Percentiles rank a stretch among this genome's conserved stretches.
Conservation (phyloP, 1,140 invertebrate species). For the Caenorhabditis remanei region DNA sequence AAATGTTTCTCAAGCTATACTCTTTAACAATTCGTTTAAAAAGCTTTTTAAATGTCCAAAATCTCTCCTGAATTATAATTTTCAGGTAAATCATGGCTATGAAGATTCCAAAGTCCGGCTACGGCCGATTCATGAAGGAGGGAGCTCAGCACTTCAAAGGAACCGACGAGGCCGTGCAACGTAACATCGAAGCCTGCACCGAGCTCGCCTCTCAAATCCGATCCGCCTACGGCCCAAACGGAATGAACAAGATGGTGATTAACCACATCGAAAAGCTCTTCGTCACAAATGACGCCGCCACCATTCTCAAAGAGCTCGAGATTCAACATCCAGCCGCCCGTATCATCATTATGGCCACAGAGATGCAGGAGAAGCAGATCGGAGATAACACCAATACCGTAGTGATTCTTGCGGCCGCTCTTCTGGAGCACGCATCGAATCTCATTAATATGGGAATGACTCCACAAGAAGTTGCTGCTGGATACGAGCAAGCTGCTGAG, state of each 20-base stretch:
- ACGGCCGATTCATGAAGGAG: slow-evolving; percentile 77
- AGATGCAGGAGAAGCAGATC: slow-evolving; percentile 97
- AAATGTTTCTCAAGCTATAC: too few species aligned
- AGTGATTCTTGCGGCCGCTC: slow-evolving; percentile 90
- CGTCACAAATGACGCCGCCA: slow-evolving; percentile 98
- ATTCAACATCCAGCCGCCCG: slow-evolving; percentile 99
- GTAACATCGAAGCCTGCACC: slow-evolving; percentile 96
- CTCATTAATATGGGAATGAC: slow-evolving; percentile 92
- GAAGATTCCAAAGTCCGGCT: slow-evolving; percentile 76
- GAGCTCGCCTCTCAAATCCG: slow-evolving; percentile 91
- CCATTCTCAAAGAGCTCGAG: slow-evolving; percentile 94
- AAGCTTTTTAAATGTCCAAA: not conserved
- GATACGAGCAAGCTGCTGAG: slow-evolving; percentile 90
- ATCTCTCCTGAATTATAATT: not conserved
- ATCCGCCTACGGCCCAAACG: slow-evolving; percentile 93
- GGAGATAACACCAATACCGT: slow-evolving; percentile 99
- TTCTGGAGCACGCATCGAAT: slow-evolving; percentile 92
- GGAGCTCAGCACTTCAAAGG: slow-evolving; percentile 88
- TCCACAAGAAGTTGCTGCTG: slow-evolving; percentile 92
- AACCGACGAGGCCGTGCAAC: slow-evolving; percentile 94
- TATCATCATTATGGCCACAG: slow-evolving; percentile 91
- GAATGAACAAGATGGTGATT: slow-evolving; percentile 99
- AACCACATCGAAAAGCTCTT: slow-evolving; percentile 98
- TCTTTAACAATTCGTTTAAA: not conserved
- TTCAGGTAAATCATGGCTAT: slow-evolving; percentile 71